Conservation (phyloP, 2,113 vertebrate genomes). For the Phoenicopterus ruber region DNA sequence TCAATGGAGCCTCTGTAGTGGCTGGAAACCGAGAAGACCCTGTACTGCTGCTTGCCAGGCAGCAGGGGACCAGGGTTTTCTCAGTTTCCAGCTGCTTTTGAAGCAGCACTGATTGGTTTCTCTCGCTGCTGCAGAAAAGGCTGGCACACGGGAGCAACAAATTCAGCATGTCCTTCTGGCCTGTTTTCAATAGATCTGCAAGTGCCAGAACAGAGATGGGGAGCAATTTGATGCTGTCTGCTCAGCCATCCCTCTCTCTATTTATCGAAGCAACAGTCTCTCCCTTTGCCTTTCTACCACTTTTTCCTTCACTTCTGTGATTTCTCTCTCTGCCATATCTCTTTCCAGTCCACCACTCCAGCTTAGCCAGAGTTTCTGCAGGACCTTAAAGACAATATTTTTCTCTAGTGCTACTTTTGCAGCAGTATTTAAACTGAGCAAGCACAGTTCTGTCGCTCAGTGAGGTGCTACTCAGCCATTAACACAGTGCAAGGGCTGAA, state of each 20-base stretch:
- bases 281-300: not conserved
- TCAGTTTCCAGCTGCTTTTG: constrained; percentile 66
- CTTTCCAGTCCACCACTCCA: not conserved
- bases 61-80: constrained; percentile 51
- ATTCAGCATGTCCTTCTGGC: constrained; percentile 66
- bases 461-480: not conserved
- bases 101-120: constrained; percentile 55
- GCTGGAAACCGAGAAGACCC: constrained; percentile 59
- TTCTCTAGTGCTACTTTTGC: not conserved
- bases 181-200: constrained; percentile 33
- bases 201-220: constrained; percentile 49
- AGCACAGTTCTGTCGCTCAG: not conserved
- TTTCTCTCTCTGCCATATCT: not conserved
- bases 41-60: constrained; percentile 47
- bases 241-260: not conserved
- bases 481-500: not conserved
- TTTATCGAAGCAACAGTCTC: not conserved
- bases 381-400: not conserved
- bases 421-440: not conserved
- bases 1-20: constrained; percentile 62
- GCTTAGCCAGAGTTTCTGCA: not conserved
- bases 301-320: not conserved
- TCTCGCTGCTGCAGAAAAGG: constrained; percentile 49
- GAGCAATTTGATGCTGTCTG: constrained; percentile 40
- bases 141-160: constrained; percentile 55